Evolutionary conservation across 2,113 vertebrate genomes (phyloP).

Genomic region (Ranitomeya variabilis): DNA sequence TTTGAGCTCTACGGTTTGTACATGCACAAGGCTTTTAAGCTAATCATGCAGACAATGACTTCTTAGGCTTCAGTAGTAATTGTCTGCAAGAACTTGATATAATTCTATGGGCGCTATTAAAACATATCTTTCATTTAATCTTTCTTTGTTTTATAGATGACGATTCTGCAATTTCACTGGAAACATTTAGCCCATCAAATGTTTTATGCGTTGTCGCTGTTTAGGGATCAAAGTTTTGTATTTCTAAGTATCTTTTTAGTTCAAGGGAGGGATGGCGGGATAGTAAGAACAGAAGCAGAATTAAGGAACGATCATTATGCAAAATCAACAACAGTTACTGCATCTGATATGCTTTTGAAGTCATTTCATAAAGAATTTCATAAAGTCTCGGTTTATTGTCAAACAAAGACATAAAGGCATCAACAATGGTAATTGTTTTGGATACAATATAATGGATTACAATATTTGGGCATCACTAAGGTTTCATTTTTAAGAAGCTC

Average conservation of each 20-base stretch:
- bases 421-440: not conserved
- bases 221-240: not conserved
- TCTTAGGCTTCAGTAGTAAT: conserved; percentile 47
- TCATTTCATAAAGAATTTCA: not conserved
- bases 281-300: not conserved
- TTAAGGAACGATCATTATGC: not conserved
- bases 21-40: conserved; percentile 52
- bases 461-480: too few relatives aligned
- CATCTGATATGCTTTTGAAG: not conserved
- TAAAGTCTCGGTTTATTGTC: not conserved
- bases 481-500: too few relatives aligned
- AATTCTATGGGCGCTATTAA: conserved; percentile 49
- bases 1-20: conserved; percentile 37
- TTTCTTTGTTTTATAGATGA: conserved; percentile 41
- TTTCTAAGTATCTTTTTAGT: not conserved
- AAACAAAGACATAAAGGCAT: not conserved
- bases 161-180: conserved; percentile 19
- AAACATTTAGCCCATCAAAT: not conserved
- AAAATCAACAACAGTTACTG: not conserved
- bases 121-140: conserved; percentile 51
- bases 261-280: not conserved
- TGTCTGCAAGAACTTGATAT: conserved; percentile 33
- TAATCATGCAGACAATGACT: conserved; percentile 56
- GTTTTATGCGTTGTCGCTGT: not conserved
- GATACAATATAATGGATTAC: too few relatives aligned